These are phyloP conservation scores for Urophycis tenuis DNA, from an alignment of 2,797 vertebrate genomes.

Conservation along the genomic window DNA sequence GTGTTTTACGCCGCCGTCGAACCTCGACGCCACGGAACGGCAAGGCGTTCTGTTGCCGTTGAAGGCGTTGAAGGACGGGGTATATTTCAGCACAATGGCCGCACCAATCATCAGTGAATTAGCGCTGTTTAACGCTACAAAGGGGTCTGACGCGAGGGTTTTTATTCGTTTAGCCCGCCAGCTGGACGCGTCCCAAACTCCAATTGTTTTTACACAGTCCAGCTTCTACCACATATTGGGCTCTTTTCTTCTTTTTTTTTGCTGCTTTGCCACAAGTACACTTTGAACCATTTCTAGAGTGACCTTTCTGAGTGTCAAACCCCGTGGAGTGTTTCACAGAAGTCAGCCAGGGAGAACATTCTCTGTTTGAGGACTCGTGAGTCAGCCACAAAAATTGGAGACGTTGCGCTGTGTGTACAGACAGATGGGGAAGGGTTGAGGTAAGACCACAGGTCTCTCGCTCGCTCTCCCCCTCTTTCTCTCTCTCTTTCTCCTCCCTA, in stretches of 20 bases:
- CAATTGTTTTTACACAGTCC: not conserved
- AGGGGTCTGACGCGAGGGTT: too few relatives aligned
- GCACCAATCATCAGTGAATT: not conserved
- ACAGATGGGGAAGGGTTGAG: slow-evolving; percentile 50
- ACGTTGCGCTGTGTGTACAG: slow-evolving; percentile 25
- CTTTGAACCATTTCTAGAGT: slow-evolving; percentile 19
- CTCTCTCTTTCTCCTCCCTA: slow-evolving; percentile 27
- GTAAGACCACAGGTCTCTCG: slow-evolving; percentile 25
- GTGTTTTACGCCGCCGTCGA: too few relatives aligned
- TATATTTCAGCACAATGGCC: not conserved
- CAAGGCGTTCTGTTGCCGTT: too few relatives aligned
- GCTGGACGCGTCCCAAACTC: not conserved
- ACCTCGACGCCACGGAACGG: too few relatives aligned
- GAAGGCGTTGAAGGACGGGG: not conserved
- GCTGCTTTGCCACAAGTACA: slow-evolving; percentile 19
- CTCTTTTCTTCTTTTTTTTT: slow-evolving; percentile 8
- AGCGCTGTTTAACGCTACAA: too few relatives aligned
- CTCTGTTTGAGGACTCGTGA: slow-evolving; percentile 39
- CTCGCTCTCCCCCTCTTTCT: slow-evolving; percentile 37
- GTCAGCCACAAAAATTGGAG: slow-evolving; percentile 34
- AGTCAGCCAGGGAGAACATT: slow-evolving; percentile 21
- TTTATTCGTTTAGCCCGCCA: not conserved
- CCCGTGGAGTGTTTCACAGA: not conserved
- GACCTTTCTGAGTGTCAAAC: not conserved
- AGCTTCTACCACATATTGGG: not conserved